Evolutionary conservation across 2,113 vertebrate genomes (phyloP), one percentile per base, ranked within the genome.

Genomic region (Nannospalax galili): DNA sequence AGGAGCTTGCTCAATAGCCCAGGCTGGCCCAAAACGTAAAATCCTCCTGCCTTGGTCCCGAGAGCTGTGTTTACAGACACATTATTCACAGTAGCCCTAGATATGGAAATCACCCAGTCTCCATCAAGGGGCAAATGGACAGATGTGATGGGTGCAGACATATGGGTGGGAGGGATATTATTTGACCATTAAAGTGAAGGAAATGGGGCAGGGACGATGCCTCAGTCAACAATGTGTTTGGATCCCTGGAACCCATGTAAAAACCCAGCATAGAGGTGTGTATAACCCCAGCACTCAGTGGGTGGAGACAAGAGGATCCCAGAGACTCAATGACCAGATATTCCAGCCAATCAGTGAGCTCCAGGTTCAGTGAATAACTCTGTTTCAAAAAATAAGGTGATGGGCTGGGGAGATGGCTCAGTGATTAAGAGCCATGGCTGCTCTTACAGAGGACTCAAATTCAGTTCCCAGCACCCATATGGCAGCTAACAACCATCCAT

Each of bases 111-210:
- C 16, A 10, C 22, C 32, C 2, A 11, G 22, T 1, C 2, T 30
- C 69, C 75, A 2, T 4, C 3, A 3, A 42, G 0, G 0, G 48
- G 42, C 3, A 45, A 12, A 32, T 7, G 19, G 35, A 26, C 16
- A 8, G 48, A 35, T 9, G 5, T 65, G 48, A 20, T 12, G 28
- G 52, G 7, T 8, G 5, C 5, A 17, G 12, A 16, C 8, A 42
- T 5, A 5, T 3, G 1, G 6, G 5, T 4, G 26, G 60, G 1
- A 0, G 20, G 73, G 32, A 48, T 48, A 40, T 42, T 48, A 32
- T 4, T 52, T 42, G 6, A 22, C 19, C 42, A 75, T 56, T 20
- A 52, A 42, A 70, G 69, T 45, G 32, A 42, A 60, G 40, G 37
- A 24, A 30, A n/a, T 32, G 52, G 45, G 45, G 32, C 24, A 37